phyloP scores from a whole-genome alignment of 1,140 invertebrate species.

The Pentalonia nigronervosa region DNA sequence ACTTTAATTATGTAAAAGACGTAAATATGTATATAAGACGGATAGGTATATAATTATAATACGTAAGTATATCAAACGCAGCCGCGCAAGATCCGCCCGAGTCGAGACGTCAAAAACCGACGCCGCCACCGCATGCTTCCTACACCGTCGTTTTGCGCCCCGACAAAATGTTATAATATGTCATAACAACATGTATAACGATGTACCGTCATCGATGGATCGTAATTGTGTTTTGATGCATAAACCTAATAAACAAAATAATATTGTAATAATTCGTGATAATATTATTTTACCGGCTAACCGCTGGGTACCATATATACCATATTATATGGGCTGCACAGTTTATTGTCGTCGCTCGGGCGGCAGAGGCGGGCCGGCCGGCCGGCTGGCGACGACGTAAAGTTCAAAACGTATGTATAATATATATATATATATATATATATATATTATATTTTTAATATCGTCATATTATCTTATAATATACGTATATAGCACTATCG shows the following conservation, averaged over 20 bases:
- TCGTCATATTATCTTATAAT: background rate
- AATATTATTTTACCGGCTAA: background rate
- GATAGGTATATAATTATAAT: background rate
- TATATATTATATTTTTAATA: constrained; percentile 15
- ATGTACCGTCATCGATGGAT: background rate
- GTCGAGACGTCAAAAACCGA: background rate
- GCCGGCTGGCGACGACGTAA: background rate
- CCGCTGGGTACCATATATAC: too few species aligned
- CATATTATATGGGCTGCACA: background rate
- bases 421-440: background rate
- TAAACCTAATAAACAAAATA: background rate
- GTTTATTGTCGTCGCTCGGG: background rate
- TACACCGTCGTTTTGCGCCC: background rate
- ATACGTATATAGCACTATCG: background rate
- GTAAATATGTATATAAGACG: too few species aligned
- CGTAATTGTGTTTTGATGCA: background rate
- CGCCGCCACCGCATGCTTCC: too few species aligned
- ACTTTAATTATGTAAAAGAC: background rate
- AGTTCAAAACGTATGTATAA: background rate
- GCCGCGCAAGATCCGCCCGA: background rate
- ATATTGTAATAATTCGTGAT: background rate
- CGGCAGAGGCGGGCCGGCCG: too few species aligned
- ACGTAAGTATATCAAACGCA: background rate
- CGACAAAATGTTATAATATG: background rate
- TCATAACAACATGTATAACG: too few species aligned